A percentile compares a stretch with the other conserved stretches of the same genome.
Conservation (phyloP, 92 coral and sea anemone genomes). For the Palythoa heliodiscus region DNA sequence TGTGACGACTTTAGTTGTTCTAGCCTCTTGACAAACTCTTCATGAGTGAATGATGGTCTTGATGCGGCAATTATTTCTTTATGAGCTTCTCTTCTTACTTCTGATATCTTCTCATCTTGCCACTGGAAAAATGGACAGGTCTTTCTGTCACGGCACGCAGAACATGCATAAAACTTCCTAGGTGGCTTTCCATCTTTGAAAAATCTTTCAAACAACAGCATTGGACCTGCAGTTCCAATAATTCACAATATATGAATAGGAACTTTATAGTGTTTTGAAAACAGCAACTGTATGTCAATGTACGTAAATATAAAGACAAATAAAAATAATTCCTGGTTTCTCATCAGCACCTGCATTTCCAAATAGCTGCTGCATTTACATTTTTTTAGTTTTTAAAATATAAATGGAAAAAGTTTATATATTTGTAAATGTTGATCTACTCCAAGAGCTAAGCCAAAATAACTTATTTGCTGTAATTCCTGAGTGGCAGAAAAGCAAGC, state of each 20-base stretch:
- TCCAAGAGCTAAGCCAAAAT: no score
- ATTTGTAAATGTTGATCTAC: no score
- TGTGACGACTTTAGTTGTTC: conserved; percentile 36
- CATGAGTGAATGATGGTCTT: conserved; percentile 48
- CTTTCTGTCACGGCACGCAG: conserved; percentile 93
- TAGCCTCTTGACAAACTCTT: conserved; percentile 50
- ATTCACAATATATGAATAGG: neutral
- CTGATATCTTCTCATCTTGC: conserved; percentile 87
- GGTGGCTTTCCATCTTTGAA: conserved; percentile 78
- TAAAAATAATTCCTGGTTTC: no score
- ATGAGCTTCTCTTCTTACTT: conserved; percentile 71
- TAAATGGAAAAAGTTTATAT: no score
- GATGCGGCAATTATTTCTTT: conserved; percentile 71
- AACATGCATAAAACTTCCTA: conserved; percentile 86
- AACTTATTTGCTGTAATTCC: no score
- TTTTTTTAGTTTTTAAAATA: no score
- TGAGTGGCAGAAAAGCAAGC: no score
- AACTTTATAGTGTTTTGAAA: no score
- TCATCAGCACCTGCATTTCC: no score
- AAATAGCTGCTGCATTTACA: no score
- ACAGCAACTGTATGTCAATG: no score
- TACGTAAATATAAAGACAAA: no score
- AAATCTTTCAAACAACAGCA: conserved; percentile 95
- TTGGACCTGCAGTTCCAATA: conserved; percentile 76
- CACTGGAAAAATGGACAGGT: conserved; percentile 94